Conservation (phyloP, 2,797 vertebrate genomes). For the Amblyopsis hoosieri region DNA sequence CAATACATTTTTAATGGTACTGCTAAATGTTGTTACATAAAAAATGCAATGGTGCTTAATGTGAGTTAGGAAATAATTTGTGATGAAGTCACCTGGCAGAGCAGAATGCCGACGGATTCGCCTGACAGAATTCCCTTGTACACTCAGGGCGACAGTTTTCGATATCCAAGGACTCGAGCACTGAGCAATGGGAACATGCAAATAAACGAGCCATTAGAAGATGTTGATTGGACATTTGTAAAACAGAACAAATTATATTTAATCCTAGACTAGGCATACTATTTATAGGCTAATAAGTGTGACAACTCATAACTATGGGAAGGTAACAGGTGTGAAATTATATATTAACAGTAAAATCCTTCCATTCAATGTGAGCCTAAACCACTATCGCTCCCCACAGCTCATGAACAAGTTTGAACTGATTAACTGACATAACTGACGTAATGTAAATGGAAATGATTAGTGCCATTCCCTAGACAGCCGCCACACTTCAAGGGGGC, state of each 20-base stretch:
- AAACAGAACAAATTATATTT: neutral
- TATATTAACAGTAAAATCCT: constrained; percentile 45
- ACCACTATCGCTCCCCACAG: constrained; percentile 59
- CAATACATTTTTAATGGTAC: too few relatives aligned
- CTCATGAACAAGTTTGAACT: constrained; percentile 59
- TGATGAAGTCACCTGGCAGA: constrained; percentile 65
- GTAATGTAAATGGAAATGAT: too few relatives aligned
- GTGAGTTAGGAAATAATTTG: neutral
- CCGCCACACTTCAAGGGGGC: too few relatives aligned
- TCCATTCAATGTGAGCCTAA: constrained; percentile 73
- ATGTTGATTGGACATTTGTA: constrained; percentile 16
- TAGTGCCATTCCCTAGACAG: constrained; percentile 28
- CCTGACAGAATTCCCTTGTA: constrained; percentile 71
- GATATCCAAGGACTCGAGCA: constrained; percentile 57
- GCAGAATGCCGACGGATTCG: constrained; percentile 67
- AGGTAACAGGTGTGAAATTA: constrained; percentile 69
- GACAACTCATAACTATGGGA: constrained; percentile 12
- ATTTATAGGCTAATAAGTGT: constrained; percentile 27
- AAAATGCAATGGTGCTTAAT: neutral
- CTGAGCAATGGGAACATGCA: constrained; percentile 36
- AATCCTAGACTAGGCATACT: constrained; percentile 42
- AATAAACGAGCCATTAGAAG: neutral
- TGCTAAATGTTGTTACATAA: neutral
- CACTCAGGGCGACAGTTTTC: constrained; percentile 71
- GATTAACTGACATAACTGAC: neutral